Evolutionary conservation across 2,113 vertebrate genomes (phyloP).

Genomic region (Caranx melampygus): DNA sequence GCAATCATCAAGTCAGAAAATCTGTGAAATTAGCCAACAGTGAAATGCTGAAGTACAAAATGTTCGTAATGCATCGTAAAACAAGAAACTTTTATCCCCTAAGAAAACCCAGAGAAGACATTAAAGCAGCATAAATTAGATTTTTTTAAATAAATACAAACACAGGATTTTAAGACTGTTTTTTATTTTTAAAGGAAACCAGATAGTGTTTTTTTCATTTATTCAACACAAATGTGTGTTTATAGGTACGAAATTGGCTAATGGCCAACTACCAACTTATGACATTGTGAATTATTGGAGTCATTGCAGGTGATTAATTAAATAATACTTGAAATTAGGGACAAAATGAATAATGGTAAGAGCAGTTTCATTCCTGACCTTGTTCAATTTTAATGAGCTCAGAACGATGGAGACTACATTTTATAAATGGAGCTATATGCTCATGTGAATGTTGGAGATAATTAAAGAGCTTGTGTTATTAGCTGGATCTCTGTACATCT

Average conservation of each 20-base stretch:
- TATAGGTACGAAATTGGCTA: constrained; percentile 51
- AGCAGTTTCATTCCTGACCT: constrained; percentile 84
- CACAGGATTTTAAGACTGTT: neutral
- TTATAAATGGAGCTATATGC: constrained; percentile 79
- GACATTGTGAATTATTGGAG: constrained; percentile 78
- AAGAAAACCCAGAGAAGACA: constrained; percentile 1
- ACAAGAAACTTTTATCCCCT: constrained; percentile 19
- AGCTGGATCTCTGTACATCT: constrained; percentile 54
- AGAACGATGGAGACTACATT: constrained; percentile 71
- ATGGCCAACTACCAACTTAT: constrained; percentile 53
- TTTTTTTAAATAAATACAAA: neutral
- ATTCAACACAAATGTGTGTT: constrained; percentile 20
- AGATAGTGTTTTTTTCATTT: constrained; percentile 21
- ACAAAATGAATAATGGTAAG: constrained; percentile 83
- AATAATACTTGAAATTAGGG: constrained; percentile 81
- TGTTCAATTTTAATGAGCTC: constrained; percentile 86
- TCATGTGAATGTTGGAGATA: constrained; percentile 78
- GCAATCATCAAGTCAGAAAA: constrained; percentile 74
- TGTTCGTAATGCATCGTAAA: constrained; percentile 32
- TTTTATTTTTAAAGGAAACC: neutral
- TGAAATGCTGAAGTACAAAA: constrained; percentile 39
- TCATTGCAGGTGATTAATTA: constrained; percentile 82
- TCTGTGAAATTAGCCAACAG: constrained; percentile 63
- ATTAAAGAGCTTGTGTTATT: constrained; percentile 73
- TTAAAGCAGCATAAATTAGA: neutral